phyloP scores from a whole-genome alignment of 2,888 invertebrate genomes.

The Eupithecia centaureata region DNA sequence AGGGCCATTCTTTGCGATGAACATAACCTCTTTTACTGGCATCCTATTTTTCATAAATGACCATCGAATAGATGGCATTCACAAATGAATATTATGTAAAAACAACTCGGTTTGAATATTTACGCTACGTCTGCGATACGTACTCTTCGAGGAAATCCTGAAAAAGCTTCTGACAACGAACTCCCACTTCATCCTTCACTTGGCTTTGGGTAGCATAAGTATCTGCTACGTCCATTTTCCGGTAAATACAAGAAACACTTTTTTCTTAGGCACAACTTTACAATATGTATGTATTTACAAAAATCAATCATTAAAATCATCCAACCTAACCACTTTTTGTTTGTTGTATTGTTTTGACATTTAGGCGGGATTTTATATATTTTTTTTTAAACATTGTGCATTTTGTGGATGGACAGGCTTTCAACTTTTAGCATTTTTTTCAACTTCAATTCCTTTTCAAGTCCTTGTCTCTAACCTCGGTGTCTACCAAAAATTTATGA shows the following conservation, averaged over 20 bases:
- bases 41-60: not conserved
- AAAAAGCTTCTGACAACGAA: conserved; percentile 97
- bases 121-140: conserved; percentile 55
- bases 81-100: not conserved
- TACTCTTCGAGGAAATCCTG: conserved; percentile 98
- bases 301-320: not conserved
- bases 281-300: not conserved
- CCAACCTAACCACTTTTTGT: not conserved
- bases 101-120: not conserved
- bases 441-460: too few species aligned
- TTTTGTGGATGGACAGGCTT: too few species aligned
- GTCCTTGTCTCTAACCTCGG: too few species aligned
- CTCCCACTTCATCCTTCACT: conserved; percentile 95
- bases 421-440: too few species aligned
- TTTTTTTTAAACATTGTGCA: too few species aligned
- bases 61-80: not conserved
- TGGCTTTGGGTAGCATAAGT: conserved; percentile 88
- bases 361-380: conserved; percentile 40
- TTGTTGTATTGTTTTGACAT: conserved; percentile 26
- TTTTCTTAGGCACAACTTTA: conserved; percentile 5
- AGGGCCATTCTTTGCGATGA: not conserved
- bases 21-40: conserved; percentile 17
- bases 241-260: conserved; percentile 5
- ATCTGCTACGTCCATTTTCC: conserved; percentile 89
- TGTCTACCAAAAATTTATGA: too few species aligned